phyloP scores from a whole-genome alignment of 1,140 invertebrate species.

The Aphaenogaster rudis region DNA sequence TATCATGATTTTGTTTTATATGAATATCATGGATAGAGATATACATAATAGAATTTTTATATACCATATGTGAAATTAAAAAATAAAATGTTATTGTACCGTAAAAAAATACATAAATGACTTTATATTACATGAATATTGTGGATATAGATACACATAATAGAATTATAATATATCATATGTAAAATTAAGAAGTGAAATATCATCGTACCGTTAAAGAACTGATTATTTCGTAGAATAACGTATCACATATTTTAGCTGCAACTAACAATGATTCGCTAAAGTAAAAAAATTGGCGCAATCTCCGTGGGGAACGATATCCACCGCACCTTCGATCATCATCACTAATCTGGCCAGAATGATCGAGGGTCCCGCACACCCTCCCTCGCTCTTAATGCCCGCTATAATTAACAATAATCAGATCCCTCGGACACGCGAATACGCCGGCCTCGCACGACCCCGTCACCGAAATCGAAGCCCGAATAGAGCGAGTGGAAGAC shows the following conservation, averaged over 20 bases:
- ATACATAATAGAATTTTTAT: neutral
- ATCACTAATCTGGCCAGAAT: conserved; percentile 75
- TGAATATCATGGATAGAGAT: neutral
- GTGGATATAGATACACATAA: neutral
- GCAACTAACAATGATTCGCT: neutral
- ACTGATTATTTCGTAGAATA: conserved; percentile 3
- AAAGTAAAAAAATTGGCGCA: no score
- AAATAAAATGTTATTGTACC: neutral
- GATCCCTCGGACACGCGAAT: conserved; percentile 60
- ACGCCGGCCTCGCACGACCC: neutral
- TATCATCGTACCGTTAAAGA: neutral
- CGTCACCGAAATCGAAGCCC: conserved; percentile 51
- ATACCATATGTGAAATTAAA: neutral
- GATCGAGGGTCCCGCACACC: conserved; percentile 69
- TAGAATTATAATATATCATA: neutral
- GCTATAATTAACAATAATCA: conserved; percentile 77
- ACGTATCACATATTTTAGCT: neutral
- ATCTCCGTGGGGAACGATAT: neutral
- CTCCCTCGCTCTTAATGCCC: conserved; percentile 59
- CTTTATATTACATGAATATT: neutral
- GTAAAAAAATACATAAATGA: neutral
- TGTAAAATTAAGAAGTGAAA: conserved; percentile 20
- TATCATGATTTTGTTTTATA: neutral
- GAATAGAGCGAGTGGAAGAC: conserved; percentile 18
- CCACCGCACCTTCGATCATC: conserved; percentile 52